Conservation (phyloP, 2,113 vertebrate genomes). For the Scatophagus argus region DNA sequence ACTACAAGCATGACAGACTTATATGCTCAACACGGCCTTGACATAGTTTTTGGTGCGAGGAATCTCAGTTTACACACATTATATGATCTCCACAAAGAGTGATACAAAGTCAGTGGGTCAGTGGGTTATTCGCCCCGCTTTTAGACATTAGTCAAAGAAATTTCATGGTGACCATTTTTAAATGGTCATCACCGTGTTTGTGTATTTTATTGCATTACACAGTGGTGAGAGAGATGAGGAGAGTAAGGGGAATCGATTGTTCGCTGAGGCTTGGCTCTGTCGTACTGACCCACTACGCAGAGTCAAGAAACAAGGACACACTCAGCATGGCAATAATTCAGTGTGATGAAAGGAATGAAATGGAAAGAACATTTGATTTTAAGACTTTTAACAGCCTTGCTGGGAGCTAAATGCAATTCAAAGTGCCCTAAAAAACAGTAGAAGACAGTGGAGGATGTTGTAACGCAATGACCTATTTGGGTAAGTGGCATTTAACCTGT, state of each 20-base stretch:
- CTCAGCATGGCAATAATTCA: neutral
- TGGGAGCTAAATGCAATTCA: neutral
- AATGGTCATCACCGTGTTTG: neutral
- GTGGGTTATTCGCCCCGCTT: neutral
- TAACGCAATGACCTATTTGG: conserved; percentile 24
- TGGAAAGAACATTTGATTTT: conserved; percentile 52
- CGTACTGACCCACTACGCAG: conserved; percentile 48
- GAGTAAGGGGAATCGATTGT: neutral
- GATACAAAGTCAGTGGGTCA: conserved; percentile 36
- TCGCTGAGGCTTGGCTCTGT: neutral
- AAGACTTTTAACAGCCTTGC: conserved; percentile 18
- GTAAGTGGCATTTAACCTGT: conserved; percentile 21
- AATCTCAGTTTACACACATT: conserved; percentile 18
- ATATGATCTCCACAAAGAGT: conserved; percentile 16
- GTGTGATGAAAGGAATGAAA: conserved; percentile 10
- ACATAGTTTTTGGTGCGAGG: conserved; percentile 26
- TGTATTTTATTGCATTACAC: neutral
- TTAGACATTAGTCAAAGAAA: neutral
- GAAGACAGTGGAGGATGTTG: neutral
- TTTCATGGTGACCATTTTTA: neutral
- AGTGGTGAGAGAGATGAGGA: neutral
- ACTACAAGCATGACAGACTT: neutral
- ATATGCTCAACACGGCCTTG: neutral
- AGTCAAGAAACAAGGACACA: neutral
- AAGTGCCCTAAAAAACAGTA: neutral